Evolutionary conservation across 1,140 invertebrate species (phyloP).

Genomic region (Chlorops oryzae): DNA sequence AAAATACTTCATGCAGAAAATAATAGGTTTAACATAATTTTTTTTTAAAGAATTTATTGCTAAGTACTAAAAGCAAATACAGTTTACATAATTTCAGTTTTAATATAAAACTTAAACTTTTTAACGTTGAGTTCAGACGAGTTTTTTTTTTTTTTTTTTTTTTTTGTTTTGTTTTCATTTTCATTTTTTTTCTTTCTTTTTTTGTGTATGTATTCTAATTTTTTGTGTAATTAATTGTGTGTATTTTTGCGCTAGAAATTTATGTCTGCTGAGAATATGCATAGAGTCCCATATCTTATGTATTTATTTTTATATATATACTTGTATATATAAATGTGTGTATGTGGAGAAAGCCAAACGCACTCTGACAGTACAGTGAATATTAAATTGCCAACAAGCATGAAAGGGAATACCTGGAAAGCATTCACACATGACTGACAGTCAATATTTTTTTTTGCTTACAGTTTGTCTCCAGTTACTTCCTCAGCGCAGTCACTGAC

Average conservation of each 20-base stretch:
- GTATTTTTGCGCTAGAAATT: conserved; percentile 1
- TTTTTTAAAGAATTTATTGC: background rate
- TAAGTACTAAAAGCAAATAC: too few species aligned
- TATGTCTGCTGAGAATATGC: background rate
- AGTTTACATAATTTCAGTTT: conserved; percentile 2
- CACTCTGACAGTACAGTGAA: too few species aligned
- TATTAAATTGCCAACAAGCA: too few species aligned
- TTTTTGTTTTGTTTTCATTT: background rate
- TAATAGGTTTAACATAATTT: conserved; percentile 1
- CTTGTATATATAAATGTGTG: too few species aligned
- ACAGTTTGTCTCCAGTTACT: too few species aligned
- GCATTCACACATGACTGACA: too few species aligned
- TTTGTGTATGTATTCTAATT: conserved; percentile 3
- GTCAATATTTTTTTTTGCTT: too few species aligned
- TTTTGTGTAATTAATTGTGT: conserved; percentile 2
- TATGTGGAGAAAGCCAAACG: too few species aligned
- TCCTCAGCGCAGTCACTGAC: too few species aligned
- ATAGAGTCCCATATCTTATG: conserved; percentile 5
- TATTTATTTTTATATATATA: conserved; percentile 2
- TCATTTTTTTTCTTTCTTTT: background rate
- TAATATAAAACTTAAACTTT: too few species aligned
- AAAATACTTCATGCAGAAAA: conserved; percentile 8
- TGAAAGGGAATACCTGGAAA: too few species aligned
- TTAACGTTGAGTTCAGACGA: too few species aligned
- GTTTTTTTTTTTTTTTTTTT: background rate